phyloP scores from a whole-genome alignment of 2,888 invertebrate genomes.

The Eumacrocentrus americanus region DNA sequence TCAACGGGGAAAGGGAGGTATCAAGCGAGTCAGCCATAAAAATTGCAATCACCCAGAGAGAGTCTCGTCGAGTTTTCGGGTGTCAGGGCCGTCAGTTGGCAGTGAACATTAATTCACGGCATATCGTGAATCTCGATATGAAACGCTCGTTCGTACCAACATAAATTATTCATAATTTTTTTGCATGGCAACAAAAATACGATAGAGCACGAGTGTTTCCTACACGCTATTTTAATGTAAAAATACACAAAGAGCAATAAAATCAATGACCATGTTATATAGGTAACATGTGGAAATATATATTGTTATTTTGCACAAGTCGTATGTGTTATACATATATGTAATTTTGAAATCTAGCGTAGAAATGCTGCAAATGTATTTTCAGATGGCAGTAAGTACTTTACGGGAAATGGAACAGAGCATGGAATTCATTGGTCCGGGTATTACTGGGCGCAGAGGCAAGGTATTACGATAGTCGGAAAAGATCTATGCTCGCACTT shows the following conservation, averaged over 20 bases:
- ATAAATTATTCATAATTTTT: constrained; percentile 50
- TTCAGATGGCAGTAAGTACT: constrained; percentile 7
- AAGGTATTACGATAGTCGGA: constrained; percentile 32
- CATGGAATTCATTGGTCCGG: constrained; percentile 7
- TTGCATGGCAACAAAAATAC: constrained; percentile 35
- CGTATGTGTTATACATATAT: no score
- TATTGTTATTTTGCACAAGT: neutral
- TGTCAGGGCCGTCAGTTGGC: neutral
- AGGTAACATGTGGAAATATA: neutral
- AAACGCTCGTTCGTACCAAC: constrained; percentile 30
- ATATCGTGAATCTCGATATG: constrained; percentile 20
- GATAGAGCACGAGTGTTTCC: constrained; percentile 42
- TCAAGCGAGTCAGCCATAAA: constrained; percentile 2
- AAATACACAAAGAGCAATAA: no score
- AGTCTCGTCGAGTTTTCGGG: neutral
- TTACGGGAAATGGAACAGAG: constrained; percentile 9
- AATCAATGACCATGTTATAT: no score
- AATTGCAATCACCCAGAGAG: neutral
- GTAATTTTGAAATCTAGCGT: neutral
- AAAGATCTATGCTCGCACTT: constrained; percentile 45
- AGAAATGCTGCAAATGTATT: neutral
- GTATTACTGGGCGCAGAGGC: neutral
- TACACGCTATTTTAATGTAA: constrained; percentile 11
- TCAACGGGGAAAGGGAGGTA: neutral
- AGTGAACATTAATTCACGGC: neutral